Conservation (phyloP, 1,140 invertebrate species). For the Drosophila ananassae region DNA sequence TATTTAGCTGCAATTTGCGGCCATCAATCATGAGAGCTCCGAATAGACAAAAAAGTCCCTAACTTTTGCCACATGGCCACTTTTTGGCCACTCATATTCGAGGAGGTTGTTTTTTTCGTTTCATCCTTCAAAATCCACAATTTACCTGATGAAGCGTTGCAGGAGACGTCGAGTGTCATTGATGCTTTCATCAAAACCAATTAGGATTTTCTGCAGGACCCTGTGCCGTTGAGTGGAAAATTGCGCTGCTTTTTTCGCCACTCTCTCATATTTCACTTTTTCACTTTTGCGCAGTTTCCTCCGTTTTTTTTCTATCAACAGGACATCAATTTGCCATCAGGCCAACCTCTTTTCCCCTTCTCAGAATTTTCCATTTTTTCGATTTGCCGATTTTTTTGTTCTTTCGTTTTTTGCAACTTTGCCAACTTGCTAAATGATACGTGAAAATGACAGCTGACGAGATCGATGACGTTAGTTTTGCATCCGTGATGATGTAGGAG, state of each 20-base stretch:
- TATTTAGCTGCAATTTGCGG: constrained; percentile 80
- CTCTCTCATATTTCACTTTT: constrained; percentile 49
- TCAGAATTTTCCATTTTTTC: constrained; percentile 35
- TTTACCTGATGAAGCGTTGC: constrained; percentile 79
- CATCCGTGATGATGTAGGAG: constrained; percentile 57
- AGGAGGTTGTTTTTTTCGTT: constrained; percentile 14
- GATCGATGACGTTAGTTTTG: constrained; percentile 83
- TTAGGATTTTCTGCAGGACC: constrained; percentile 78
- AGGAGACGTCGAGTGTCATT: constrained; percentile 52
- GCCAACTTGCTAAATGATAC: constrained; percentile 82
- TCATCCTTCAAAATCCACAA: constrained; percentile 37
- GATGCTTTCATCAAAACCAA: constrained; percentile 81
- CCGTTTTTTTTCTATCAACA: constrained; percentile 23
- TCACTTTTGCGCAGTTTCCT: constrained; percentile 29
- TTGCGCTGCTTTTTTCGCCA: constrained; percentile 51
- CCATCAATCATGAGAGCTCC: constrained; percentile 67
- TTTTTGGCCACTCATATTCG: constrained; percentile 67
- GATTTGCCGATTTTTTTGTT: constrained; percentile 5
- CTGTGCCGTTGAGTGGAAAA: constrained; percentile 72
- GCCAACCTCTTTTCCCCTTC: constrained; percentile 23
- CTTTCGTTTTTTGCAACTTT: constrained; percentile 58
- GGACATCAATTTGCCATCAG: constrained; percentile 77
- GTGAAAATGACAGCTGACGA: constrained; percentile 83
- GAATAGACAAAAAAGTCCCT: constrained; percentile 34
- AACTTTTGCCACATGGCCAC: constrained; percentile 73